Evolutionary conservation across 1,140 invertebrate genomes (phyloP).

Genomic region (Zaprionus davidi): DNA sequence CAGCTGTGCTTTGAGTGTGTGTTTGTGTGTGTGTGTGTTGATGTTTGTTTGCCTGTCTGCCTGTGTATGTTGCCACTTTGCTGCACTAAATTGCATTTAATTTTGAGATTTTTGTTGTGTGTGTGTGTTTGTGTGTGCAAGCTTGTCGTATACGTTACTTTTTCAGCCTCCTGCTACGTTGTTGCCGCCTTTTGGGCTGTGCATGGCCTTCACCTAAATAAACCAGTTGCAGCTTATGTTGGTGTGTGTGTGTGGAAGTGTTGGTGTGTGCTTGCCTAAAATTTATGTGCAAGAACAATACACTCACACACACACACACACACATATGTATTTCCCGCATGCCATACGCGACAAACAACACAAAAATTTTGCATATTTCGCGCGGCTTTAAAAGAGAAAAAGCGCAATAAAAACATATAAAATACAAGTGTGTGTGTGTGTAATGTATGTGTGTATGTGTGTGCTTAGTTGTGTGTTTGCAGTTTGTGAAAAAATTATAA

Average conservation of each 20-base stretch:
- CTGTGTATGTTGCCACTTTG: slow-evolving; percentile 72
- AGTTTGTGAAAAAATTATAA: slow-evolving; percentile 39
- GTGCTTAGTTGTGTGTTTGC: not conserved
- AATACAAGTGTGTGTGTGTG: slow-evolving; percentile 9
- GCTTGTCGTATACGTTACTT: slow-evolving; percentile 20
- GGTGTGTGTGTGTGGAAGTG: slow-evolving; percentile 42
- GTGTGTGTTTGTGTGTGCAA: slow-evolving; percentile 49
- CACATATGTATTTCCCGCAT: slow-evolving; percentile 25
- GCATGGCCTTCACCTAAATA: slow-evolving; percentile 77
- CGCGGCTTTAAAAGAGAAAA: slow-evolving; percentile 67
- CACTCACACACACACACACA: slow-evolving; percentile 30
- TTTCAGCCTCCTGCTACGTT: slow-evolving; percentile 29
- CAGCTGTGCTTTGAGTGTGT: slow-evolving; percentile 15
- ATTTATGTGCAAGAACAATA: slow-evolving; percentile 76
- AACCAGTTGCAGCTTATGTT: slow-evolving; percentile 47
- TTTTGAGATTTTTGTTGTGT: slow-evolving; percentile 68
- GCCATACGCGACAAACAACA: slow-evolving; percentile 57
- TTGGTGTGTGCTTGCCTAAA: slow-evolving; percentile 67
- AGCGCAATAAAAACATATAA: slow-evolving; percentile 21
- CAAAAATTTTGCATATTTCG: slow-evolving; percentile 69
- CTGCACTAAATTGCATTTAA: slow-evolving; percentile 81
- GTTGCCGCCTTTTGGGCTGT: slow-evolving; percentile 34
- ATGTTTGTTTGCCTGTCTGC: slow-evolving; percentile 23
- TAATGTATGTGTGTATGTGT: slow-evolving; percentile 7
- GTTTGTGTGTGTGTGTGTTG: slow-evolving; percentile 25